Conservation (phyloP, 2,797 vertebrate genomes). For the Saxicola maurus region DNA sequence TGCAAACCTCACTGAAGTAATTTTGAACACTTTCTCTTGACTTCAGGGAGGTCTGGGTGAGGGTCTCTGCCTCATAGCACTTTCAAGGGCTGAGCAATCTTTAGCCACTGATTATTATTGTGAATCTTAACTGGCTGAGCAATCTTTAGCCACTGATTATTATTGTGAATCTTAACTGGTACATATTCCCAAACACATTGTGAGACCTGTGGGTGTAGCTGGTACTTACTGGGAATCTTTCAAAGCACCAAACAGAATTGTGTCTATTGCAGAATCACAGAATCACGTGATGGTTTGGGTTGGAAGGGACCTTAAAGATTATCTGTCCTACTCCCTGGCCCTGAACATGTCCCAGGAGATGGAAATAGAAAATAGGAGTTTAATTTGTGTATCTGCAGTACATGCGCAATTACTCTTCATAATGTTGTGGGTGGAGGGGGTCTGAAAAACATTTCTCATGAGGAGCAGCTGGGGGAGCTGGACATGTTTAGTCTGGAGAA, state of each 20-base stretch:
- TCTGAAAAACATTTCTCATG: background rate
- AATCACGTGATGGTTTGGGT: background rate
- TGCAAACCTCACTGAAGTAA: background rate
- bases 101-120: background rate
- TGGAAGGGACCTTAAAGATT: background rate
- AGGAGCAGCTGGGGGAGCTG: background rate
- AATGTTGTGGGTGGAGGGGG: background rate
- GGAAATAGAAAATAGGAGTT: background rate
- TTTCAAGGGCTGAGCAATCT: background rate
- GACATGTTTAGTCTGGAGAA: background rate
- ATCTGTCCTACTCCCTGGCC: fast-evolving
- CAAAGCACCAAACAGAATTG: background rate
- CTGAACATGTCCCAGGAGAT: fast-evolving
- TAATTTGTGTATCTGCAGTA: background rate
- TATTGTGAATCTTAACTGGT: background rate
- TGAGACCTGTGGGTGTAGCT: background rate
- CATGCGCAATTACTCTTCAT: background rate
- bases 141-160: background rate
- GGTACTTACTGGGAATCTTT: background rate
- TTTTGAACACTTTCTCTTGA: background rate
- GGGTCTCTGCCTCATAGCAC: fast-evolving
- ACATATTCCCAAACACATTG: background rate
- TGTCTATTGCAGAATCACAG: background rate
- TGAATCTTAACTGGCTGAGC: background rate
- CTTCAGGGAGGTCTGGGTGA: background rate